Base-by-base conservation (phyloP, 92 coral and sea anemone genomes). In the Pocillopora meandrina region DNA sequence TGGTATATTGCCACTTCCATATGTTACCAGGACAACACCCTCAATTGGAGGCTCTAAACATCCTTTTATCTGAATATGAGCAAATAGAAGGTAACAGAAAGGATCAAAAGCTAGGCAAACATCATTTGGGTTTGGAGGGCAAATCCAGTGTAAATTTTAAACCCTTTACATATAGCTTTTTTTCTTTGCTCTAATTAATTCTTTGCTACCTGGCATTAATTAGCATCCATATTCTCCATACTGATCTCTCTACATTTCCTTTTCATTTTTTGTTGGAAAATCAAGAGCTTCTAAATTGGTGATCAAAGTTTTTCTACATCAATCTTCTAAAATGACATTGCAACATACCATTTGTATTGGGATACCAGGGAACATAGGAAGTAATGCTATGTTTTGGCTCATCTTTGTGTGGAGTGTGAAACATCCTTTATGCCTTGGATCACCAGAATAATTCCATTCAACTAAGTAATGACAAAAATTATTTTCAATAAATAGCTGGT, bases 1-100 rank as follows among this genome's bases (percentile, higher is more conserved):
- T 14, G 98, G 98, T 34, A 94, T 92, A 85, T 95, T 95, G 47
- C 98, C 98, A 55, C 88, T 76, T 13, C 98, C 97, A 82, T 93
- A 95, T 10, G 98, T 93, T 75, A 93, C 97, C 57, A 95, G 82
- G 58, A 93, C 97, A 12, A 93, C 89, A 31, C 98, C 98, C 70
- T 93, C 88, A 15, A 93, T 92, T 14, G 95, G 94, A 21, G 95
- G 90, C 47, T 92, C 95, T n/a, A 93, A 88, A 66, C 94, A 93
- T 23, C 93, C 84, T 42, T 77, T 90, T 2, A 95, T 95, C 98
- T 95, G 26, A 65, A 75, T 36, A 72, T 62, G n/a, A 68, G 17
- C 52, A 77, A 47, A 61, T 20, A n/a, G 33, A 19, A 19, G 35
- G 49, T 63, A 11, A 33, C 2, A 20, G 65, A 57, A 15, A 26